phyloP scores from a whole-genome alignment of 2,888 invertebrate genomes.

The Polydesmus complanatus region DNA sequence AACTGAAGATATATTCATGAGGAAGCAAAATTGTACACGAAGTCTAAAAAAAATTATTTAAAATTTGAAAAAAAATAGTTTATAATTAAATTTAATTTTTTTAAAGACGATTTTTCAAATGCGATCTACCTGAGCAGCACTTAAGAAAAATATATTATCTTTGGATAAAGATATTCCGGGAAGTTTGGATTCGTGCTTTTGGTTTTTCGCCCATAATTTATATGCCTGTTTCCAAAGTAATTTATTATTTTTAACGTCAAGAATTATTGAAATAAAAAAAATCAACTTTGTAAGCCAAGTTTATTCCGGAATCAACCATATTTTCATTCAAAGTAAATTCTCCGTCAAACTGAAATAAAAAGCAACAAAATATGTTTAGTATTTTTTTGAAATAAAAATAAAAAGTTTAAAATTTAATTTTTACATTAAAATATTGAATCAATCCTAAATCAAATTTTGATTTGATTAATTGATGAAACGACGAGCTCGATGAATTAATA shows the following conservation, averaged over 20 bases:
- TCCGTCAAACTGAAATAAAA: slow-evolving; percentile 37
- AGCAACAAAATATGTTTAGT: neutral
- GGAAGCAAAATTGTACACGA: slow-evolving; percentile 39
- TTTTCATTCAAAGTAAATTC: slow-evolving; percentile 41
- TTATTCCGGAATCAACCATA: slow-evolving; percentile 39
- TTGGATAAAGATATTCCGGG: slow-evolving; percentile 36
- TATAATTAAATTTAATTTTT: neutral
- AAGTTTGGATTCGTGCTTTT: slow-evolving; percentile 28
- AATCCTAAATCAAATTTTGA: neutral
- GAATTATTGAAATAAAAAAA: slow-evolving; percentile 21
- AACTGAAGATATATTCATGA: slow-evolving; percentile 38
- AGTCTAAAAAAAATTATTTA: slow-evolving; percentile 29
- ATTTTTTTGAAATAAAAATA: neutral
- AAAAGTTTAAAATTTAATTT: neutral
- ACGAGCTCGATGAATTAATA: neutral
- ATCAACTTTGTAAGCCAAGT: slow-evolving; percentile 28
- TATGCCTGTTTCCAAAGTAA: slow-evolving; percentile 25
- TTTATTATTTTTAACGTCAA: neutral
- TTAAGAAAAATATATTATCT: slow-evolving; percentile 39
- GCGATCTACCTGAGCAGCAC: slow-evolving; percentile 36
- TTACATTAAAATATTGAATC: neutral
- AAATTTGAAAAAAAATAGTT: neutral
- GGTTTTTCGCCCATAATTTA: slow-evolving; percentile 16
- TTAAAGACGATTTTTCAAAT: neutral
- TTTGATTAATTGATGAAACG: neutral